A percentile compares a stretch with the other conserved stretches of the same genome.
Conservation (phyloP, 2,888 invertebrate species). For the Deroplatys truncata region DNA sequence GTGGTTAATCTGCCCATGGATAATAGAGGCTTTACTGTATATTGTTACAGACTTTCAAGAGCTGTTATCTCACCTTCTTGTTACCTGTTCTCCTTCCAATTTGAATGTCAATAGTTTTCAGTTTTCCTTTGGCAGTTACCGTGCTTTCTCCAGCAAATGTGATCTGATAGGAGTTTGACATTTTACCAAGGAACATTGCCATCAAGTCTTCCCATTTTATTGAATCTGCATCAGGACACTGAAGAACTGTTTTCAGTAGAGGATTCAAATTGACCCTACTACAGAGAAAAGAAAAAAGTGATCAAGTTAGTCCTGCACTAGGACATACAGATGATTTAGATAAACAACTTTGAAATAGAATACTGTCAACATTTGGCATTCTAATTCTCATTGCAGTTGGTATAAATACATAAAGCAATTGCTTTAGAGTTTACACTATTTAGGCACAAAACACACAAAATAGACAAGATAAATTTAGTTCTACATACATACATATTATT, state of each 20-base stretch:
- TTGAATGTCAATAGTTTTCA: slow-evolving; percentile 73
- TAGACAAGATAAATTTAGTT: not conserved
- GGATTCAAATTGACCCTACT: slow-evolving; percentile 57
- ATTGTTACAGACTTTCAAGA: too few species aligned
- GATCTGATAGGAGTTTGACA: slow-evolving; percentile 69
- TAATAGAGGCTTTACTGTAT: too few species aligned
- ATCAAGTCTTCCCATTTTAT: slow-evolving; percentile 71
- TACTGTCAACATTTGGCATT: not conserved
- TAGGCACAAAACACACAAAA: not conserved
- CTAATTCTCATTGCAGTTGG: not conserved
- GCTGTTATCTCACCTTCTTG: slow-evolving; percentile 64
- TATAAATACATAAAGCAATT: not conserved
- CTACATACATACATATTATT: not conserved
- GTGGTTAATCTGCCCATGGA: too few species aligned
- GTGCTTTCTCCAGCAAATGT: slow-evolving; percentile 34
- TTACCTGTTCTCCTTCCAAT: slow-evolving; percentile 76
- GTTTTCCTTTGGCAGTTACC: slow-evolving; percentile 57
- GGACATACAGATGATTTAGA: not conserved
- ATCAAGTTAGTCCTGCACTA: not conserved
- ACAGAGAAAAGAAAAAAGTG: slow-evolving; percentile 30
- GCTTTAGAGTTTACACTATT: not conserved
- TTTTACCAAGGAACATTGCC: slow-evolving; percentile 58
- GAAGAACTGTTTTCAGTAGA: slow-evolving; percentile 45
- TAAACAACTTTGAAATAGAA: not conserved
- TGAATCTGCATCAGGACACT: slow-evolving; percentile 43